A percentile compares a stretch with the other conserved stretches of the same genome.
These are phyloP conservation scores for Probaryconus sp. DNA, from an alignment of 1,140 invertebrate species.

Conservation along the genomic window DNA sequence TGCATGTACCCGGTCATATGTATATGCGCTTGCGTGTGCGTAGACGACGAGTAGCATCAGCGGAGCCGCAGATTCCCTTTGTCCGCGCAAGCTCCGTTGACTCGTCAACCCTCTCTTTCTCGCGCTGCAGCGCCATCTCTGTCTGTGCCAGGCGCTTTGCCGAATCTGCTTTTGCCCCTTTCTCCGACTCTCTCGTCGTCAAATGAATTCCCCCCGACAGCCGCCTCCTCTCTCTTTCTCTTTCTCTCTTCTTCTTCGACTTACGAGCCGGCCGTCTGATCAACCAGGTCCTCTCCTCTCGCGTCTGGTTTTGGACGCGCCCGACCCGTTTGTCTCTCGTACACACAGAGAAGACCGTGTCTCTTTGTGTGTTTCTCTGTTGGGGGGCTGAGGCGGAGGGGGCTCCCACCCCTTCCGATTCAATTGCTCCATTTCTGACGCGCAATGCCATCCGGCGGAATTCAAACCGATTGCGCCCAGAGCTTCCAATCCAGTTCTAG, in stretches of 20 bases:
- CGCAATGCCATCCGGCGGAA: conserved; percentile 7
- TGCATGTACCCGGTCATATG: conserved; percentile 50
- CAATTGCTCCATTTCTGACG: conserved; percentile 38
- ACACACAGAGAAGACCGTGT: conserved; percentile 31
- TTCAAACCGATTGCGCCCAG: conserved; percentile 13
- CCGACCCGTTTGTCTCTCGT: conserved; percentile 31
- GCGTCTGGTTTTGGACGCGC: conserved; percentile 63
- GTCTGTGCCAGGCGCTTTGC: conserved; percentile 33
- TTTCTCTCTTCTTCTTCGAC: conserved; percentile 44
- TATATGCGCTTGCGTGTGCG: conserved; percentile 65
- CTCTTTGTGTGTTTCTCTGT: conserved; percentile 1
- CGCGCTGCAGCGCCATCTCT: conserved; percentile 18
- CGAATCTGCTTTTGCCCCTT: conserved; percentile 52
- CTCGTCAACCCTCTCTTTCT: conserved; percentile 44
- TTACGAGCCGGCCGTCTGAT: conserved; percentile 41
- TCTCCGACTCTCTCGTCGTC: conserved; percentile 50
- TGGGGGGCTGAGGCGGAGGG: too few species aligned
- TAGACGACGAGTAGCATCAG: conserved; percentile 66
- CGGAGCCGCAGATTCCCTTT: conserved; percentile 73
- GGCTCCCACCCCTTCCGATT: conserved; percentile 16
- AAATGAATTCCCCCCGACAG: conserved; percentile 46
- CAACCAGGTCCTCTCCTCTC: conserved; percentile 17
- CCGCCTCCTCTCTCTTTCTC: conserved; percentile 8
- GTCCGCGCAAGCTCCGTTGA: conserved; percentile 67
- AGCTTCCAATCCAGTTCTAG: conserved; percentile 21